phyloP scores from a whole-genome alignment of 2,113 vertebrate genomes.

The Haemorhous mexicanus region DNA sequence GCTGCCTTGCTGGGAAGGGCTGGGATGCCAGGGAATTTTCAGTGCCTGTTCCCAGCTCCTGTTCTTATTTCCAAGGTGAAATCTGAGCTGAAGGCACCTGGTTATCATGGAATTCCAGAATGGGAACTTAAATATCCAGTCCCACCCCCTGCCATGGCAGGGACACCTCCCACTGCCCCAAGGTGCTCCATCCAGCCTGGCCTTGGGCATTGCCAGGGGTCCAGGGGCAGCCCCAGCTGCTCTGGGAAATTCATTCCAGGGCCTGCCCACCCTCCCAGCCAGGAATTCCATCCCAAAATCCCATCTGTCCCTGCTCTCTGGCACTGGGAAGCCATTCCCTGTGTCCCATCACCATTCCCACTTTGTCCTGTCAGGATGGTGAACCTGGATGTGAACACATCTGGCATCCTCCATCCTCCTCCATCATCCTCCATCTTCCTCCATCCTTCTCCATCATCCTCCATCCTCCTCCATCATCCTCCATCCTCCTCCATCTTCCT shows the following conservation, averaged over 20 bases:
- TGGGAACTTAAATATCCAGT: neutral
- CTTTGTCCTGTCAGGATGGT: fast-evolving
- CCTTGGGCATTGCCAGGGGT: neutral
- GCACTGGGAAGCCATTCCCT: neutral
- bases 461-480: neutral
- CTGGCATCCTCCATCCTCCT: neutral
- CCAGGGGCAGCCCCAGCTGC: neutral
- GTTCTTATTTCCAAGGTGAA: neutral
- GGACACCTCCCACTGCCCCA: neutral
- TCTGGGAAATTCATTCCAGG: neutral
- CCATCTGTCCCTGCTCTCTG: fast-evolving
- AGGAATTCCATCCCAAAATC: neutral
- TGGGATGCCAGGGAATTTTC: neutral
- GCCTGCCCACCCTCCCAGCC: fast-evolving
- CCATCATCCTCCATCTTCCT: neutral
- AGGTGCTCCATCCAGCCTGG: neutral
- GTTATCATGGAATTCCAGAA: neutral
- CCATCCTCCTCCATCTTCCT: no score
- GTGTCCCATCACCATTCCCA: neutral
- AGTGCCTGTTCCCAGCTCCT: neutral
- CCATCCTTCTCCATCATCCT: neutral
- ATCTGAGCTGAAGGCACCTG: neutral
- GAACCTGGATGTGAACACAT: fast-evolving
- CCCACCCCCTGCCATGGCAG: no score
- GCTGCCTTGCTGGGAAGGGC: neutral